Percentiles rank a stretch among this genome's conserved stretches.
Evolutionary conservation across 1,140 invertebrate genomes (phyloP).

Genomic region (Onthophagus taurus): DNA sequence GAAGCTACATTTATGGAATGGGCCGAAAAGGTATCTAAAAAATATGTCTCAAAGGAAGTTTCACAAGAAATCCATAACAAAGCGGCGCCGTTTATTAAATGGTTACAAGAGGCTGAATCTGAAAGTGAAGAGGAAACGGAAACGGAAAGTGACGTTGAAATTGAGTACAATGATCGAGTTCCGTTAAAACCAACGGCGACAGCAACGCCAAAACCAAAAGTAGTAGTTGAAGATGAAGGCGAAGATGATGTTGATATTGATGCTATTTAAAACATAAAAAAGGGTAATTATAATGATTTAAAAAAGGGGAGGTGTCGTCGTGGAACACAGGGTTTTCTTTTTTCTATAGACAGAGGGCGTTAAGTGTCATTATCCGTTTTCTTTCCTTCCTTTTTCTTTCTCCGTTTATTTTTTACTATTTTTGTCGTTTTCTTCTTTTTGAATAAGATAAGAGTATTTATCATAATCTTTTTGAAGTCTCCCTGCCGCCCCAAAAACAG

Average conservation of each 20-base stretch:
- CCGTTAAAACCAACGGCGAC: conserved; percentile 60
- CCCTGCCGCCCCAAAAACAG: too few relatives aligned
- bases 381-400: not conserved
- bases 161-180: conserved; percentile 81
- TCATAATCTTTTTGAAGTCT: too few relatives aligned
- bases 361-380: not conserved
- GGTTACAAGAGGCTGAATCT: conserved; percentile 86
- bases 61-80: conserved; percentile 86
- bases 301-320: not conserved
- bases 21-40: conserved; percentile 85
- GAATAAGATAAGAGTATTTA: conserved; percentile 1
- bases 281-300: conserved; percentile 2
- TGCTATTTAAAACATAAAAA: conserved; percentile 61
- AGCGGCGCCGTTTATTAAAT: conserved; percentile 88
- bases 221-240: conserved; percentile 57
- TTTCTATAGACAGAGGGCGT: too few relatives aligned
- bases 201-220: conserved; percentile 35
- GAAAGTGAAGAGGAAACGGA: conserved; percentile 60
- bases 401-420: conserved; percentile 4
- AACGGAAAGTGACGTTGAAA: conserved; percentile 48
- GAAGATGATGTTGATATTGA: conserved; percentile 81
- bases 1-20: conserved; percentile 92
- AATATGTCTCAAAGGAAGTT: conserved; percentile 86
- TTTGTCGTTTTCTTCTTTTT: conserved; percentile 1
- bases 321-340: conserved; percentile 9